Evolutionary conservation across 2,888 invertebrate species (phyloP).

Genomic region (Anorthoa munda): DNA sequence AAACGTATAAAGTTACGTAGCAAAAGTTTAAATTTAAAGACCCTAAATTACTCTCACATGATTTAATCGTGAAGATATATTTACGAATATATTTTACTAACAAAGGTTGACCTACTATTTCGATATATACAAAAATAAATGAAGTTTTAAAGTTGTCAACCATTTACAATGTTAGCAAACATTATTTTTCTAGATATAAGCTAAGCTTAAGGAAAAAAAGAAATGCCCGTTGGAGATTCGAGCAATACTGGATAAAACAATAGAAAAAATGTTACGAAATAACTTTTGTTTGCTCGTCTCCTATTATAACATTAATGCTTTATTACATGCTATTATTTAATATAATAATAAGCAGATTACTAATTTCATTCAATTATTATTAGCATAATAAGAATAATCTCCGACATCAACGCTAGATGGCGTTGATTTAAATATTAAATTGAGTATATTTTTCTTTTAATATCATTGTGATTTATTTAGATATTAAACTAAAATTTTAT

Average conservation of each 20-base stretch:
- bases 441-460: background rate
- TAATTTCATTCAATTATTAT: slow-evolving; percentile 11
- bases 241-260: slow-evolving; percentile 36
- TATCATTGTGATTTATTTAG: slow-evolving; percentile 23
- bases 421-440: slow-evolving; percentile 20
- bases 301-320: slow-evolving; percentile 2
- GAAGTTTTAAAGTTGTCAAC: slow-evolving; percentile 31
- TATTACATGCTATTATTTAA: slow-evolving; percentile 15
- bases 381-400: slow-evolving; percentile 31
- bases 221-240: slow-evolving; percentile 60
- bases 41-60: slow-evolving; percentile 26
- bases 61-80: slow-evolving; percentile 31
- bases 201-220: slow-evolving; percentile 44
- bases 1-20: slow-evolving; percentile 6
- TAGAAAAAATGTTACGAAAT: background rate
- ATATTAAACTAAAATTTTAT: background rate
- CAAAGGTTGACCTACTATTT: slow-evolving; percentile 41
- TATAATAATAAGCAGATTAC: slow-evolving; percentile 29
- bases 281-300: slow-evolving; percentile 38
- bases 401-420: slow-evolving; percentile 31
- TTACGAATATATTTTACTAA: slow-evolving; percentile 38
- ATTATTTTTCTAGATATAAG: slow-evolving; percentile 31
- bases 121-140: slow-evolving; percentile 55
- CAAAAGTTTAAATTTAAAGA: slow-evolving; percentile 25
- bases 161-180: slow-evolving; percentile 25